Evolutionary conservation across 2,888 invertebrate genomes (phyloP).

Genomic region (Serrognathus titanus): DNA sequence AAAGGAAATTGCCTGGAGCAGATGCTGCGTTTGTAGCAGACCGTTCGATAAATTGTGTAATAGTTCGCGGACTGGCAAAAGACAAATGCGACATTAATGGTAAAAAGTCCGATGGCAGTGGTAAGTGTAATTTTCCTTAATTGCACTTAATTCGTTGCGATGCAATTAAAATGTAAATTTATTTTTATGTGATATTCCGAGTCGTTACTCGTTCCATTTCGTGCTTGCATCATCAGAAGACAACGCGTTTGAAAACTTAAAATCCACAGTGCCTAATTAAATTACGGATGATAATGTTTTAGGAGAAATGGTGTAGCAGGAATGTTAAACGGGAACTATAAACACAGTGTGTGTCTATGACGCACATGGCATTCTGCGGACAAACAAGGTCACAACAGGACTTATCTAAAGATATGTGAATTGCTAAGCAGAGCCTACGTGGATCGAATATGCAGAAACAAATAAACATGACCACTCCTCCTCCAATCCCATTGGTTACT

Average conservation of each 20-base stretch:
- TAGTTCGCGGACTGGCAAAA: no score
- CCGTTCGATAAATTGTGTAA: no score
- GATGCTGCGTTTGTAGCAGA: no score
- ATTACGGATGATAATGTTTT: not conserved
- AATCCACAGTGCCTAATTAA: not conserved
- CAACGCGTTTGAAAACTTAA: not conserved
- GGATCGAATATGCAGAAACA: slow-evolving; percentile 47
- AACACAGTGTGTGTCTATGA: slow-evolving; percentile 13
- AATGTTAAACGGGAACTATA: slow-evolving; percentile 1
- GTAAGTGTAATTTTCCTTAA: no score
- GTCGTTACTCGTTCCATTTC: no score
- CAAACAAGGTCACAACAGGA: slow-evolving; percentile 32
- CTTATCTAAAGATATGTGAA: slow-evolving; percentile 36
- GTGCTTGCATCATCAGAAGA: no score
- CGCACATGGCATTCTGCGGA: slow-evolving; percentile 29
- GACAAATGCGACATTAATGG: no score
- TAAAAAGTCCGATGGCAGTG: no score
- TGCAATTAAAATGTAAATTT: no score
- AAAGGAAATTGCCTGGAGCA: no score
- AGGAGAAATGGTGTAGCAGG: not conserved
- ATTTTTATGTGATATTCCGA: no score
- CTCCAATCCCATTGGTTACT: slow-evolving; percentile 40
- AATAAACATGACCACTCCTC: slow-evolving; percentile 45
- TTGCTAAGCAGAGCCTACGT: slow-evolving; percentile 40
- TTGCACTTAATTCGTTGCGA: no score